Base-by-base conservation (phyloP, 1,140 invertebrate species). In the Cydia strobilella region DNA sequence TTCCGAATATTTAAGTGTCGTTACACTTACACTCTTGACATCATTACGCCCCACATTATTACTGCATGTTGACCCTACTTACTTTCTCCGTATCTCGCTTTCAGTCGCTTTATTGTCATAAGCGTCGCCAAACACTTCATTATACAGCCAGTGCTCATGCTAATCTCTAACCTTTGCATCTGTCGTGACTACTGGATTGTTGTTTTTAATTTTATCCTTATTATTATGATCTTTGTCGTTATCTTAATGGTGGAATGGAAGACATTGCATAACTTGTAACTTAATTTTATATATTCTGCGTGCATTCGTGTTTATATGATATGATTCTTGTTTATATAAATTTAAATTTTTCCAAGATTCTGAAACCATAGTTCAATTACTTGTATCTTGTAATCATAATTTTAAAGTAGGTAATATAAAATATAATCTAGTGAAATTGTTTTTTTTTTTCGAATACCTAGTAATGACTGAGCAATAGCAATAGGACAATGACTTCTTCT, bases 61-160 rank as follows among this genome's bases (percentile, higher is more conserved):
- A n/a, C n/a, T n/a, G n/a, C n/a, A 75, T 74, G 74, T 74, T 84
- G 79, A 86, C 20, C 78, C 76, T 81, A 76, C 82, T 75, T 81
- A 79, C 84, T 87, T 86, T 88, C 84, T 79, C 82, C 80, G 78
- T 81, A 81, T 77, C 79, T 82, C 75, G 69, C 76, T 13, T n/a
- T 51, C 7, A 51, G 78, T 77, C 76, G 20, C 23, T 59, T 79
- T 79, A 75, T 82, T 76, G 76, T 77, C 77, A 79, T 79, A 76
- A 79, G 74, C 69, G 20, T 76, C 73, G 75, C 74, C 75, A 76
- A 75, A 23, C 74, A 75, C 74, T 73, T 74, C 78, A 81, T 77
- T 83, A 82, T 80, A 78, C 69, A 76, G 42, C 25, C 63, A 65
- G 45, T 74, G 48, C 54, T 74, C 74, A 77, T 77, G 76, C 39